Evolutionary conservation across 2,113 vertebrate species (phyloP).

Genomic region (Butorides virescens): DNA sequence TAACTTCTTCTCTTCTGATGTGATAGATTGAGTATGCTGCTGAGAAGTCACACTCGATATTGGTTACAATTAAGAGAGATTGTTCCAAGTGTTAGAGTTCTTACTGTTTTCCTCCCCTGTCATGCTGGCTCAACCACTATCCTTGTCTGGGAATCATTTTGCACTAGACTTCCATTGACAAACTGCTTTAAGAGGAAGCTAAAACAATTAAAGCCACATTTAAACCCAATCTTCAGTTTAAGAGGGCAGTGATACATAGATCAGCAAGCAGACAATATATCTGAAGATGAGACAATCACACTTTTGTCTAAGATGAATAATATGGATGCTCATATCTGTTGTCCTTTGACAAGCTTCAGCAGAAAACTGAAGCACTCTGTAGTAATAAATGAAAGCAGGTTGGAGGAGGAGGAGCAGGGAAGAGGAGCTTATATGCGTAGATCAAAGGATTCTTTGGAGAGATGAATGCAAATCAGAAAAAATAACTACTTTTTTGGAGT

Average conservation of each 20-base stretch:
- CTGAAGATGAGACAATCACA: neutral
- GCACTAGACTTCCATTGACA: neutral
- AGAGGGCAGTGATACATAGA: neutral
- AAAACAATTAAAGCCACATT: neutral
- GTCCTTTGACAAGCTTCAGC: neutral
- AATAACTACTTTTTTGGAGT: neutral
- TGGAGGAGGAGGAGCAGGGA: neutral
- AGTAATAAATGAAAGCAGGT: neutral
- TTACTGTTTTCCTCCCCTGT: neutral
- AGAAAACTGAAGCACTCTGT: neutral
- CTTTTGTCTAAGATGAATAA: neutral
- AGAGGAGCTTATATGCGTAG: neutral
- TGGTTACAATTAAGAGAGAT: neutral
- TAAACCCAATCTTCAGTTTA: neutral
- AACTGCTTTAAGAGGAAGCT: neutral
- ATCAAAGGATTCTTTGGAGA: slow-evolving; percentile 11
- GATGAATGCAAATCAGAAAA: neutral
- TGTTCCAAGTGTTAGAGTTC: neutral
- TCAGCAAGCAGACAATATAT: neutral
- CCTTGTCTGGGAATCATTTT: neutral
- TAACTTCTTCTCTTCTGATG: neutral
- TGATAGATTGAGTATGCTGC: neutral
- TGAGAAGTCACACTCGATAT: neutral
- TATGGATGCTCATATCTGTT: neutral
- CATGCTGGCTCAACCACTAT: neutral